These are phyloP conservation scores for Tichodroma muraria DNA, from an alignment of 2,113 vertebrate species.

Conservation along the genomic window DNA sequence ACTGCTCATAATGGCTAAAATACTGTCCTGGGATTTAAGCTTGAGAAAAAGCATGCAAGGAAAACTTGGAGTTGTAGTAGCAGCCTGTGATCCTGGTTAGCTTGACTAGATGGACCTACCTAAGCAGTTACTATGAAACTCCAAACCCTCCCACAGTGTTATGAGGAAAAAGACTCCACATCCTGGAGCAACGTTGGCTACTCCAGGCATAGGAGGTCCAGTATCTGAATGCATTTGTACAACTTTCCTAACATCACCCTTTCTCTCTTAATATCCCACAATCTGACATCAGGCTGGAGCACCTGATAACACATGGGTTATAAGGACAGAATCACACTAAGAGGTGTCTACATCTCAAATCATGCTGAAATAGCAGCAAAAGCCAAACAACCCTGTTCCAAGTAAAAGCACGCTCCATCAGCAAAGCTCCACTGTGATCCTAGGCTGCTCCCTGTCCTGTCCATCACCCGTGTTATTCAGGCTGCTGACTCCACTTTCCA, in stretches of 20 bases:
- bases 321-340: neutral
- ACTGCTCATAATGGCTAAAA: neutral
- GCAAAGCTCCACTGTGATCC: neutral
- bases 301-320: rapidly evolving
- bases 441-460: neutral
- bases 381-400: neutral
- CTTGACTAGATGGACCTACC: neutral
- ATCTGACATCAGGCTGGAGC: neutral
- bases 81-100: neutral
- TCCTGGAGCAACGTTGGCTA: neutral
- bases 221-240: neutral
- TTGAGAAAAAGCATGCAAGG: neutral
- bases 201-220: neutral
- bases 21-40: neutral
- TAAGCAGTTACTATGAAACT: neutral
- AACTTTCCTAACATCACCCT: neutral
- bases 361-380: neutral
- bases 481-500: neutral
- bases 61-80: neutral
- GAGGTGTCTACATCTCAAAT: neutral
- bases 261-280: neutral
- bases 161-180: neutral
- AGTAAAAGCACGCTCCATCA: neutral
- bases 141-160: neutral
- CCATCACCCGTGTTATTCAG: neutral